Evolutionary conservation across 2,888 invertebrate genomes (phyloP).

Genomic region (Callosobruchus maculatus): DNA sequence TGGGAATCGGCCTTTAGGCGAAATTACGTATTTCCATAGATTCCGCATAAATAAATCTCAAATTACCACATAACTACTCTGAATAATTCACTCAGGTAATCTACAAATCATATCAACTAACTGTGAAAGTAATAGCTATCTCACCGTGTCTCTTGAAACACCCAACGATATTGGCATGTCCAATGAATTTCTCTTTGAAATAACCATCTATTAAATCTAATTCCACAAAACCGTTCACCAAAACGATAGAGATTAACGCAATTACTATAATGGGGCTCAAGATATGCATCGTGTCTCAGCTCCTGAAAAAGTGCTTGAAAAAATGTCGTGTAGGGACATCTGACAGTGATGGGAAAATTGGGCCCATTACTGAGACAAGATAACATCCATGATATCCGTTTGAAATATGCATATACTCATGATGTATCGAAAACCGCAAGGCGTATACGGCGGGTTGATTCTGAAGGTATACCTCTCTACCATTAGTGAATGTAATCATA

Average conservation of each 20-base stretch:
- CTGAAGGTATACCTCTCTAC: no score
- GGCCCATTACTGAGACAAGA: background rate
- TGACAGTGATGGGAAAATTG: background rate
- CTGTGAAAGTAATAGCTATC: conserved; percentile 1
- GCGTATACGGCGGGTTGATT: background rate
- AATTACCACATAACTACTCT: background rate
- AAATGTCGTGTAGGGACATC: background rate
- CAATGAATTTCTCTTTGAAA: conserved; percentile 23
- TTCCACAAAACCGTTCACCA: conserved; percentile 18
- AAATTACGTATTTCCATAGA: background rate
- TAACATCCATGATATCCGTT: background rate
- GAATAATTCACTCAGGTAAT: background rate
- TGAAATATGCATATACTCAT: background rate
- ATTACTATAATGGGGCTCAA: background rate
- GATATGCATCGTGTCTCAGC: background rate
- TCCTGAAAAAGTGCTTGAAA: background rate
- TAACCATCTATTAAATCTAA: conserved; percentile 21
- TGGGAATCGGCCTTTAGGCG: background rate
- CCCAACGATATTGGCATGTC: conserved; percentile 22
- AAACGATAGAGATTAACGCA: conserved; percentile 1
- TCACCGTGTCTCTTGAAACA: conserved; percentile 24
- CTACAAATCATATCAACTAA: background rate
- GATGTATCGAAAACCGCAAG: background rate
- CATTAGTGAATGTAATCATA: no score
- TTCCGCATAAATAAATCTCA: background rate